These are phyloP conservation scores for Gambusia affinis DNA, from an alignment of 2,113 vertebrate genomes.

Conservation along the genomic window DNA sequence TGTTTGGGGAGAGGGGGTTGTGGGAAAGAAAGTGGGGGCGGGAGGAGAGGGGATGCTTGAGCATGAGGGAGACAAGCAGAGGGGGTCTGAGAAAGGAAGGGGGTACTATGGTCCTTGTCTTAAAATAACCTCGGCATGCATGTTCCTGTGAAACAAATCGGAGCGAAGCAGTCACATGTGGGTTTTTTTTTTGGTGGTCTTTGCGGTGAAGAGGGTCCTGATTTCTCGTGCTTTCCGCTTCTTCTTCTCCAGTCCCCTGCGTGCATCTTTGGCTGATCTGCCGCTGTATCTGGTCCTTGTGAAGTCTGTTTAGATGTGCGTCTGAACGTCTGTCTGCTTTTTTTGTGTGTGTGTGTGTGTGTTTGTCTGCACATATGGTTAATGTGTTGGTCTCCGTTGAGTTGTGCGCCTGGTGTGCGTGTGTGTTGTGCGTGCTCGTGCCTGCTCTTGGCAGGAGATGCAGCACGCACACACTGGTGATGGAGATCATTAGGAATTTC, in stretches of 20 bases:
- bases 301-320: constrained; percentile 68
- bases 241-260: constrained; percentile 59
- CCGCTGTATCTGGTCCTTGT: constrained; percentile 65
- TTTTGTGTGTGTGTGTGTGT: constrained; percentile 6
- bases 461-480: constrained; percentile 84
- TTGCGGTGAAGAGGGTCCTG: constrained; percentile 44
- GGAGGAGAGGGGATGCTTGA: constrained; percentile 32
- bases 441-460: constrained; percentile 86
- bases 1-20: constrained; percentile 48
- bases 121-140: constrained; percentile 78
- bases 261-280: constrained; percentile 63
- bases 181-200: background rate
- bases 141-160: constrained; percentile 70
- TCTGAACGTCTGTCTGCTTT: constrained; percentile 54
- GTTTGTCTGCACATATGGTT: constrained; percentile 67
- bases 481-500: constrained; percentile 97
- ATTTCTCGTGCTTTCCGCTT: constrained; percentile 57
- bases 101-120: constrained; percentile 69
- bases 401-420: constrained; percentile 43
- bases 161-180: constrained; percentile 39
- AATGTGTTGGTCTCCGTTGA: constrained; percentile 59
- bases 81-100: constrained; percentile 48
- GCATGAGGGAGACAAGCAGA: constrained; percentile 47
- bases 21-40: constrained; percentile 48
- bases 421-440: constrained; percentile 17